phyloP scores from a whole-genome alignment of 2,113 vertebrate genomes.

The Thalassarche chlororhynchos region DNA sequence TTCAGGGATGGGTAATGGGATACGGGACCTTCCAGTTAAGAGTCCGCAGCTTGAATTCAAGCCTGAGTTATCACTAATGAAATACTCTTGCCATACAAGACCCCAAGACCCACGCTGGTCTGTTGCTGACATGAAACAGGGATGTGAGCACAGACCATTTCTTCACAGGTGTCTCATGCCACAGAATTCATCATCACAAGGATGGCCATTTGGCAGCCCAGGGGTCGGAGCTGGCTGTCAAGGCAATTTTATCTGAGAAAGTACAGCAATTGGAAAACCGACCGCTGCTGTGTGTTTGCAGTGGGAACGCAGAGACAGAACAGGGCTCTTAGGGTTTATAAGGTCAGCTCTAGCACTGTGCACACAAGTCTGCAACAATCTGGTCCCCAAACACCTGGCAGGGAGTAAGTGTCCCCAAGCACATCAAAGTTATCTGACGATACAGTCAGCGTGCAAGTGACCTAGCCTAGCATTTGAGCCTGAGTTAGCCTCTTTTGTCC shows the following conservation, averaged over 20 bases:
- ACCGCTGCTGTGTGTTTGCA: not conserved
- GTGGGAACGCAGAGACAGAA: not conserved
- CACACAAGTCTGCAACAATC: not conserved
- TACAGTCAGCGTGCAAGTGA: not conserved
- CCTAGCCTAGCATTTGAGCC: not conserved
- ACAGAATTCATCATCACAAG: not conserved
- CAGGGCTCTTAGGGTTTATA: not conserved
- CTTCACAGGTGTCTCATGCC: not conserved
- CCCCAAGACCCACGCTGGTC: not conserved
- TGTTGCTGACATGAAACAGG: not conserved
- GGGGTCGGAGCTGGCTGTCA: not conserved
- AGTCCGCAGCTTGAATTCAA: not conserved
- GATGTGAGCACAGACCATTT: not conserved
- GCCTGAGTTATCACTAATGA: slow-evolving; percentile 10
- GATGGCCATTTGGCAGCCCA: not conserved
- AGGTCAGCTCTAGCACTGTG: not conserved
- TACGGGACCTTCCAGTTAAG: not conserved
- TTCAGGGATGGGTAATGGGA: not conserved
- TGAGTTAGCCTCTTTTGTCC: not conserved
- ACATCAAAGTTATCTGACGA: not conserved
- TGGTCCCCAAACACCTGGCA: not conserved
- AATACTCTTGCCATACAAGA: slow-evolving; percentile 13
- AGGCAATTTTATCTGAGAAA: not conserved
- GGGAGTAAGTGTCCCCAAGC: not conserved
- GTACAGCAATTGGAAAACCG: not conserved